A percentile compares a stretch with the other conserved stretches of the same genome.
These are phyloP conservation scores for Rana temporaria DNA, from an alignment of 2,113 vertebrate species.

Conservation along the genomic window DNA sequence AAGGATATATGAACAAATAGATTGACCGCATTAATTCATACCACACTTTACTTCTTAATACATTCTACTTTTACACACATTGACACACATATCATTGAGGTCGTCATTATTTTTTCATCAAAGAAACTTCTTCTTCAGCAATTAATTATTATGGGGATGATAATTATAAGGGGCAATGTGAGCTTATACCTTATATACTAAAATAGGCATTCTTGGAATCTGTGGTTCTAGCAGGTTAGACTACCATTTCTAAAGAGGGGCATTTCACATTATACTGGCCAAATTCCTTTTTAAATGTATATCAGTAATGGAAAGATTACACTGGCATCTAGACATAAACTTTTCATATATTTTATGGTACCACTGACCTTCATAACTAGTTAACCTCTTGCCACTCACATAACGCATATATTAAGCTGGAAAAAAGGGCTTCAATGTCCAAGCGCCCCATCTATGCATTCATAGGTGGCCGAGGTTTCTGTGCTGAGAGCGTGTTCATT, in stretches of 20 bases:
- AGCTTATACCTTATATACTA: conserved; percentile 3
- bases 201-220: background rate
- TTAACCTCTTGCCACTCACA: too few species aligned
- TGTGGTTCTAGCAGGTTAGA: background rate
- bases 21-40: conserved; percentile 40
- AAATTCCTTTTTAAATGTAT: background rate
- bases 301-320: background rate
- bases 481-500: too few species aligned
- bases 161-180: conserved; percentile 9
- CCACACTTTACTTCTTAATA: conserved; percentile 40
- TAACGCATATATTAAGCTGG: too few species aligned
- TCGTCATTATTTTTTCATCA: conserved; percentile 38
- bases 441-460: too few species aligned
- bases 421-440: too few species aligned
- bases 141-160: conserved; percentile 37
- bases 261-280: background rate
- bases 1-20: conserved; percentile 41
- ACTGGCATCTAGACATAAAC: too few species aligned
- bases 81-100: conserved; percentile 38
- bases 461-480: too few species aligned
- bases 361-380: too few species aligned
- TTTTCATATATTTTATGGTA: too few species aligned
- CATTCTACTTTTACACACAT: conserved; percentile 31
- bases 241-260: background rate
- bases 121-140: conserved; percentile 33